Percentiles rank a stretch among this genome's conserved stretches.
These are phyloP conservation scores for Ophioninae sp. DNA, from an alignment of 2,888 invertebrate genomes.

Conservation along the genomic window DNA sequence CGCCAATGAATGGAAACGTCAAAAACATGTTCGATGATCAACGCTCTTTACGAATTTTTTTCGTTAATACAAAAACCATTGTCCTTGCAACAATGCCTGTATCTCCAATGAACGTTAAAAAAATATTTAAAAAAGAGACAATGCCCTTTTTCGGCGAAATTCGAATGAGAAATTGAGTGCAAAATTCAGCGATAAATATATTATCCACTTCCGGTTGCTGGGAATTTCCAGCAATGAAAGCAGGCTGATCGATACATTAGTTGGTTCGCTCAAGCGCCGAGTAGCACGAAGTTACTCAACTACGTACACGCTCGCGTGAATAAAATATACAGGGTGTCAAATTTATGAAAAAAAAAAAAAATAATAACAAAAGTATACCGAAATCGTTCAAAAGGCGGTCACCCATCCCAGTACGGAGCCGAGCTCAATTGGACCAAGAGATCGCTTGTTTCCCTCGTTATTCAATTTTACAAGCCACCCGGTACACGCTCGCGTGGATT, in stretches of 20 bases:
- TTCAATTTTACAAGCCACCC: neutral
- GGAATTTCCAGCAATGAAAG: conserved; percentile 15
- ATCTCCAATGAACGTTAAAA: neutral
- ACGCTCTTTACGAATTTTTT: neutral
- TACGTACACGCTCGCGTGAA: neutral
- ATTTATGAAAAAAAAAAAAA: neutral
- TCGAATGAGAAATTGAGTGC: neutral
- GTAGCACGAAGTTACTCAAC: neutral
- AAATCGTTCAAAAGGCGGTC: neutral
- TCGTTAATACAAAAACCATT: neutral
- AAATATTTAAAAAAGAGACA: neutral
- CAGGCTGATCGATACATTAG: neutral
- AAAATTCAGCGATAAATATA: neutral
- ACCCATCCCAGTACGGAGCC: neutral
- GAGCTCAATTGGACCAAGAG: neutral
- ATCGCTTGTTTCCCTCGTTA: neutral
- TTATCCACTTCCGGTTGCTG: neutral
- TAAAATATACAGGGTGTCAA: neutral
- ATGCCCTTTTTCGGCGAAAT: neutral
- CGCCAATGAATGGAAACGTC: no score
- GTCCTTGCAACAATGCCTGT: neutral
- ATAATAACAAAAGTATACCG: neutral
- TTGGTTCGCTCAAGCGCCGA: neutral
- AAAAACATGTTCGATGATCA: neutral
- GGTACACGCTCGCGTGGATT: neutral